Evolutionary conservation across 1,140 invertebrate species (phyloP).

Genomic region (Eufriesea mexicana): DNA sequence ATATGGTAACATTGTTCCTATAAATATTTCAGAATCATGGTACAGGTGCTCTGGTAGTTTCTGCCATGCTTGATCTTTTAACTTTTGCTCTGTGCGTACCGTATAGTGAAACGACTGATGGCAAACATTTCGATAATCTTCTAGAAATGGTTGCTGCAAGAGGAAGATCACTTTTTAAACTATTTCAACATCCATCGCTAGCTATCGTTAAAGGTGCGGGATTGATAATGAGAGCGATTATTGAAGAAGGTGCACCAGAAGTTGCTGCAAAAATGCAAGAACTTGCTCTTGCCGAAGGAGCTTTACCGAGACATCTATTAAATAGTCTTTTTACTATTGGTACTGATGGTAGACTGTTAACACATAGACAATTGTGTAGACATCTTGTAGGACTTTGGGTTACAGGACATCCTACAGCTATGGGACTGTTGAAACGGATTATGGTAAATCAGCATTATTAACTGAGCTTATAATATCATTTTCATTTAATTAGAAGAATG

Average conservation of each 20-base stretch:
- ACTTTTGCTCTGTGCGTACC: slow-evolving; percentile 99
- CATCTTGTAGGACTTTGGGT: slow-evolving; percentile 99
- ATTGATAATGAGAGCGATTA: slow-evolving; percentile 97
- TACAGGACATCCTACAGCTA: slow-evolving; percentile 95
- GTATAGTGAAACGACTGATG: slow-evolving; percentile 99
- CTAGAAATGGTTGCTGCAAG: slow-evolving; percentile 96
- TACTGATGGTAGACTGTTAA: slow-evolving; percentile 89
- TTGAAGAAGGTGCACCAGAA: slow-evolving; percentile 96
- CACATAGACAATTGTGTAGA: slow-evolving; percentile 95
- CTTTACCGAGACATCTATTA: slow-evolving; percentile 95
- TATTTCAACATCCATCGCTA: slow-evolving; percentile 98
- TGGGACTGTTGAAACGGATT: slow-evolving; percentile 93
- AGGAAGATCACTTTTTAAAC: slow-evolving; percentile 94
- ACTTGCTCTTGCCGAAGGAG: slow-evolving; percentile 97
- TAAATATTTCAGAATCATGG: slow-evolving; percentile 86
- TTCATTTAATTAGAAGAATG: slow-evolving; percentile 24
- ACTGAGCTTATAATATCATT: slow-evolving; percentile 29
- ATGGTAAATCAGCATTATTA: slow-evolving; percentile 85
- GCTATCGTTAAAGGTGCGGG: slow-evolving; percentile 99
- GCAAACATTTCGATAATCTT: slow-evolving; percentile 97
- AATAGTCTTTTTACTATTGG: slow-evolving; percentile 94
- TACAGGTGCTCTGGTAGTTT: slow-evolving; percentile 91
- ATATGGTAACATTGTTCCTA: not conserved
- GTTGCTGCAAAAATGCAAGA: slow-evolving; percentile 97
- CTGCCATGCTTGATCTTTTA: slow-evolving; percentile 98